Conservation (phyloP, 2,797 vertebrate genomes). For the Mergus octosetaceus region DNA sequence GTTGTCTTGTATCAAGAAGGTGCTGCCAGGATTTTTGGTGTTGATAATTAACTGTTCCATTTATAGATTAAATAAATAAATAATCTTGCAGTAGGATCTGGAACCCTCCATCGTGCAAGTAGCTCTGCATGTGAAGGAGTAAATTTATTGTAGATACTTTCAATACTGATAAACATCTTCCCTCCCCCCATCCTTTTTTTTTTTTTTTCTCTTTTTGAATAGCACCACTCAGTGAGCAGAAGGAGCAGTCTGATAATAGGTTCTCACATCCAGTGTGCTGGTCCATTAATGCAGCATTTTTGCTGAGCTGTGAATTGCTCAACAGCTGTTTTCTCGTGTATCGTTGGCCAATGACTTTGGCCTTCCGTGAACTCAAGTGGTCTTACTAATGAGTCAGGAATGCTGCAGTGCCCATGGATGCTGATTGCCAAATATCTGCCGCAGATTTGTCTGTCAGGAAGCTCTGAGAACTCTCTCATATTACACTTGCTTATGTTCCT, state of each 20-base stretch:
- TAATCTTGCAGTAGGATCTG: neutral
- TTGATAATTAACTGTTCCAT: neutral
- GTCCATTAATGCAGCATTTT: neutral
- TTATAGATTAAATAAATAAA: neutral
- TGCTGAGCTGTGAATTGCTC: constrained; percentile 55
- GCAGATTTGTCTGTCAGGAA: neutral
- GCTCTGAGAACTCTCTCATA: neutral
- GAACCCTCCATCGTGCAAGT: neutral
- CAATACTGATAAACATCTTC: neutral
- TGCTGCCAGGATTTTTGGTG: neutral
- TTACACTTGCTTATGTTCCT: neutral
- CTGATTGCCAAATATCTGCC: constrained; percentile 7
- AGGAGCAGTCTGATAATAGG: neutral
- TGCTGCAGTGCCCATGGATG: neutral
- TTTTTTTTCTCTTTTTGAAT: neutral
- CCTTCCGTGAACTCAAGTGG: constrained; percentile 1
- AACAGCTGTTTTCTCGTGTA: neutral
- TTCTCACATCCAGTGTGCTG: neutral
- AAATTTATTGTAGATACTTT: neutral
- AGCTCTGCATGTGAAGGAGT: neutral
- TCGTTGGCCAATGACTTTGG: neutral
- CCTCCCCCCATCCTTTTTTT: no score
- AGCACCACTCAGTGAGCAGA: no score
- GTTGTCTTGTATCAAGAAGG: neutral
- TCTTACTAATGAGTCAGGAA: neutral